Evolutionary conservation across 1,140 invertebrate species (phyloP).

Genomic region (Marisa cornuarietis): DNA sequence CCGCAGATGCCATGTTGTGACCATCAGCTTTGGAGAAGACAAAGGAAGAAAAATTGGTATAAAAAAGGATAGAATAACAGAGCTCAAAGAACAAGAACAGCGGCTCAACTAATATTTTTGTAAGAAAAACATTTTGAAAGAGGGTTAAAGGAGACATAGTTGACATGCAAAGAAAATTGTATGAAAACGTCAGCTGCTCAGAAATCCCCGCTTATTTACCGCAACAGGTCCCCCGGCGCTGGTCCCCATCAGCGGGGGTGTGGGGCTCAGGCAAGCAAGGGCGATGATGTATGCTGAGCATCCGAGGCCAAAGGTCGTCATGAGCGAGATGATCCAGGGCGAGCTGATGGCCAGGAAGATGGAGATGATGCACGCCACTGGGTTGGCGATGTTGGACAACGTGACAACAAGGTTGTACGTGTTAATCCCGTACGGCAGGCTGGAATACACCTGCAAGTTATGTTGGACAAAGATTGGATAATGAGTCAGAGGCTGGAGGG

Average conservation of each 20-base stretch:
- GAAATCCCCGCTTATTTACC: conserved; percentile 67
- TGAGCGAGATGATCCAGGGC: conserved; percentile 69
- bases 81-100: too few relatives aligned
- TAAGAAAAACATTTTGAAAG: background rate
- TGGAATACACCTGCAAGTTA: conserved; percentile 81
- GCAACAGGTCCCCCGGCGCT: conserved; percentile 74
- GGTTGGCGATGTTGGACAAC: conserved; percentile 83
- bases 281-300: conserved; percentile 75
- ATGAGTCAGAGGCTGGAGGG: too few relatives aligned
- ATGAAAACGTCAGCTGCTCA: background rate
- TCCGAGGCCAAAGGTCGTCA: conserved; percentile 68
- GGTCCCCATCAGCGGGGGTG: conserved; percentile 74
- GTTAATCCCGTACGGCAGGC: conserved; percentile 82
- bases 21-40: too few relatives aligned
- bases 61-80: too few relatives aligned
- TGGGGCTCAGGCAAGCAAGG: conserved; percentile 78
- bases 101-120: too few relatives aligned
- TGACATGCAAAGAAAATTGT: too few relatives aligned
- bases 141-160: too few relatives aligned
- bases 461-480: background rate
- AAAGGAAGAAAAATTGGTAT: too few relatives aligned
- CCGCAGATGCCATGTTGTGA: too few relatives aligned
- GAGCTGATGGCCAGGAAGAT: conserved; percentile 77
- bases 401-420: conserved; percentile 85
- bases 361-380: conserved; percentile 81